These are phyloP conservation scores for Lepetodrilus schrolli DNA, from an alignment of 2,888 invertebrate species.

Conservation along the genomic window DNA sequence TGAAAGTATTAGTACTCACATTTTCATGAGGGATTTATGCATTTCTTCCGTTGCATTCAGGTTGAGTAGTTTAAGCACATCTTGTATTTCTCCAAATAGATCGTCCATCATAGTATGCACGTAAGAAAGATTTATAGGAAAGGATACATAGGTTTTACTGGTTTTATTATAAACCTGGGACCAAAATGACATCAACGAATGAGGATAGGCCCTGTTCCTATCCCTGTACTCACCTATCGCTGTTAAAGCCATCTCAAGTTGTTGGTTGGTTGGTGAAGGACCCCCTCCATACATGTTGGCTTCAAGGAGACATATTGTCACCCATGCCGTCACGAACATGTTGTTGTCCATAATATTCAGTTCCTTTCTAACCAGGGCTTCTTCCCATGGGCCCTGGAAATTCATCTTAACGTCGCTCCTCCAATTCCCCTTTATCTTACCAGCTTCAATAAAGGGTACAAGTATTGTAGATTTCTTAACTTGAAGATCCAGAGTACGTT, in stretches of 20 bases:
- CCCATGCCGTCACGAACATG: constrained; percentile 69
- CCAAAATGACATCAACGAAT: constrained; percentile 67
- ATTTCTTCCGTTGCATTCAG: too few relatives aligned
- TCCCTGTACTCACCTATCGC: constrained; percentile 55
- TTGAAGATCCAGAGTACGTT: constrained; percentile 38
- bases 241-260: constrained; percentile 37
- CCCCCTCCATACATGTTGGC: constrained; percentile 50
- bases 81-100: too few relatives aligned
- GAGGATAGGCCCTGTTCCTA: constrained; percentile 55
- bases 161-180: constrained; percentile 61
- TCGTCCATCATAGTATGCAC: too few relatives aligned
- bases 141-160: too few relatives aligned
- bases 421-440: constrained; percentile 60
- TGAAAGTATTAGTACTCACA: too few relatives aligned
- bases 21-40: too few relatives aligned
- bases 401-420: constrained; percentile 63
- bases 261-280: constrained; percentile 33
- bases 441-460: constrained; percentile 55
- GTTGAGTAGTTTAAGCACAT: too few relatives aligned
- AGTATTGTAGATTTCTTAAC: constrained; percentile 45
- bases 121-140: too few relatives aligned
- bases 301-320: constrained; percentile 61
- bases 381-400: constrained; percentile 55
- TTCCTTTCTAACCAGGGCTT: constrained; percentile 53
- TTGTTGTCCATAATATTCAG: constrained; percentile 66